Conservation (phyloP, 2,113 vertebrate species). For the Coregonus clupeaformis region DNA sequence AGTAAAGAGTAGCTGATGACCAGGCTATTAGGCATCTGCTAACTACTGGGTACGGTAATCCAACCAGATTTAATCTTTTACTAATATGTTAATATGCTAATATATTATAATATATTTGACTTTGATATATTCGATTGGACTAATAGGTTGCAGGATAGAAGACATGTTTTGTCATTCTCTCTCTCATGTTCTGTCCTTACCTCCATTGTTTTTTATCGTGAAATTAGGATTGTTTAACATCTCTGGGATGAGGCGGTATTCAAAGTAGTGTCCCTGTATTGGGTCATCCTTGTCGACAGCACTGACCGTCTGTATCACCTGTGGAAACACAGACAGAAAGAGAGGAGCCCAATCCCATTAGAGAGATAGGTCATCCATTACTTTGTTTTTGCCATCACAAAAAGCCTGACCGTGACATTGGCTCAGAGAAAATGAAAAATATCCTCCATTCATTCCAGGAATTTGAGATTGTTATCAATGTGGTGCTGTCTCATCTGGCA, state of each 20-base stretch:
- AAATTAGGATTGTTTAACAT: constrained; percentile 97
- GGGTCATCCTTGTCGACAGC: constrained; percentile 95
- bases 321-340: constrained; percentile 52
- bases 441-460: constrained; percentile 56
- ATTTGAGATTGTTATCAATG: constrained; percentile 68
- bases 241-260: constrained; percentile 92
- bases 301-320: constrained; percentile 96
- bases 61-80: constrained; percentile 61
- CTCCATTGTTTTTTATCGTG: constrained; percentile 95
- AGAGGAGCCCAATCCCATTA: constrained; percentile 29
- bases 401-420: constrained; percentile 43
- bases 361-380: constrained; percentile 52
- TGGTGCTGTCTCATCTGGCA: constrained; percentile 59
- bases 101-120: too few relatives aligned
- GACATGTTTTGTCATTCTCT: background rate
- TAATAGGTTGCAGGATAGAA: constrained; percentile 34
- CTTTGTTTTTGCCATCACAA: constrained; percentile 43
- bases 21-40: constrained; percentile 71
- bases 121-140: constrained; percentile 29
- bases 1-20: constrained; percentile 68
- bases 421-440: constrained; percentile 66
- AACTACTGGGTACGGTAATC: constrained; percentile 65
- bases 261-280: constrained; percentile 91
- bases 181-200: constrained; percentile 62
- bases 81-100: too few relatives aligned